phyloP scores from a whole-genome alignment of 2,797 vertebrate genomes.

The Limnodromus scolopaceus region DNA sequence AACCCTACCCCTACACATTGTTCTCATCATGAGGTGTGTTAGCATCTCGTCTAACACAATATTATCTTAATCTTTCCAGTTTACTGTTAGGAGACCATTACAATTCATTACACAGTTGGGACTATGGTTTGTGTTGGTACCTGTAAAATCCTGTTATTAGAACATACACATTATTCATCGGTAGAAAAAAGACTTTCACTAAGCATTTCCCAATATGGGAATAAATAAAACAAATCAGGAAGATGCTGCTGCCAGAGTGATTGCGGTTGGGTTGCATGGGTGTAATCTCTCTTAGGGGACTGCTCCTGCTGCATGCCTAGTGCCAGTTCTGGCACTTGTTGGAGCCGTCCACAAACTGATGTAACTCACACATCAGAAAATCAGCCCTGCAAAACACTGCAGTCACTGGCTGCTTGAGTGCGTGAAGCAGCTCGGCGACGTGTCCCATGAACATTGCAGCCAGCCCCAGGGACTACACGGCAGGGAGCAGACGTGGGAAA shows the following conservation, averaged over 20 bases:
- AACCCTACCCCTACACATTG: neutral
- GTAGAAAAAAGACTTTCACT: neutral
- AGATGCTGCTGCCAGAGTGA: neutral
- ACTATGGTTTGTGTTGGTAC: neutral
- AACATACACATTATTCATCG: neutral
- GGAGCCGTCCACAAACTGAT: neutral
- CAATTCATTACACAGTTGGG: neutral
- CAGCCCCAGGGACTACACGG: neutral
- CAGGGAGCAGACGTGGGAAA: neutral
- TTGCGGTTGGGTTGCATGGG: rapidly evolving
- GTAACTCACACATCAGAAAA: neutral
- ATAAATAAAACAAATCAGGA: neutral
- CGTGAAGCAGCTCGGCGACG: neutral
- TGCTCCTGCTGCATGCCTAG: neutral
- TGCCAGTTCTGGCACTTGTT: neutral
- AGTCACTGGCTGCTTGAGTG: neutral
- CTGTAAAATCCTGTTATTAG: neutral
- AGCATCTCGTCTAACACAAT: neutral
- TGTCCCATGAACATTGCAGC: neutral
- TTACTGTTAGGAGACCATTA: neutral
- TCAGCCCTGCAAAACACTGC: neutral
- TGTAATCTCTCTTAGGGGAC: neutral
- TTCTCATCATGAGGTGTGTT: neutral
- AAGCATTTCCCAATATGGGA: neutral
- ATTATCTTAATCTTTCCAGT: neutral